These are phyloP conservation scores for Incurvaria masculella DNA, from an alignment of 2,888 invertebrate genomes.

Conservation along the genomic window DNA sequence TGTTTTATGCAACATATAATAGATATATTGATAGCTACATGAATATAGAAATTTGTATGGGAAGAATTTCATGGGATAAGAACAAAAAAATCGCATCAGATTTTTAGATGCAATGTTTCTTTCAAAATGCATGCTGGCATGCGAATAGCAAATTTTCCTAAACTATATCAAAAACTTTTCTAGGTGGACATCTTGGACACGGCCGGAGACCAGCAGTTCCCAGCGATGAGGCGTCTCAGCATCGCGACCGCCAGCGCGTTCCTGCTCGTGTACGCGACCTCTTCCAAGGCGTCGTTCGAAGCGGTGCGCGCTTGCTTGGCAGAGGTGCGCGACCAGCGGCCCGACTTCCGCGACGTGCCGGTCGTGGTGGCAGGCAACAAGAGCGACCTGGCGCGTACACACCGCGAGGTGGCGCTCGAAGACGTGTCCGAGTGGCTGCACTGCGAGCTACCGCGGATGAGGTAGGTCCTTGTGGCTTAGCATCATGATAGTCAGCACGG, in stretches of 20 bases:
- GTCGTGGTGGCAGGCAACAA: constrained; percentile 87
- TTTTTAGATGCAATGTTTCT: too few species aligned
- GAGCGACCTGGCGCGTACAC: constrained; percentile 68
- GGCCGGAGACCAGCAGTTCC: constrained; percentile 84
- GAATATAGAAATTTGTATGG: too few species aligned
- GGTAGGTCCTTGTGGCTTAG: constrained; percentile 60
- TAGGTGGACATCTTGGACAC: constrained; percentile 79
- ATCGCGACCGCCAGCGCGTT: constrained; percentile 88
- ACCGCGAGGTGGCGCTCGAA: constrained; percentile 70
- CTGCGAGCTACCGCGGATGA: constrained; percentile 67
- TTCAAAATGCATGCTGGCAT: too few species aligned
- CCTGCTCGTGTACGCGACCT: constrained; percentile 79
- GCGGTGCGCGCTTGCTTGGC: constrained; percentile 73
- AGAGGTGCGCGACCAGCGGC: constrained; percentile 59
- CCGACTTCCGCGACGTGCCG: constrained; percentile 67
- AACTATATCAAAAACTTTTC: too few species aligned
- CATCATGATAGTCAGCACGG: constrained; percentile 85
- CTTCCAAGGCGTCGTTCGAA: constrained; percentile 69
- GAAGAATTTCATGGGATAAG: too few species aligned
- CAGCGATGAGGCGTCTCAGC: constrained; percentile 84
- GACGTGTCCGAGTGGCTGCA: constrained; percentile 81
- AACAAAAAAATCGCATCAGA: too few species aligned
- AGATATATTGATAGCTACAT: too few species aligned
- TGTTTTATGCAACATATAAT: too few species aligned
- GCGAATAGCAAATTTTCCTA: too few species aligned